Evolutionary conservation across 2,888 invertebrate genomes (phyloP), one percentile per base, ranked within the genome.

Genomic region (Emmelina monodactyla): DNA sequence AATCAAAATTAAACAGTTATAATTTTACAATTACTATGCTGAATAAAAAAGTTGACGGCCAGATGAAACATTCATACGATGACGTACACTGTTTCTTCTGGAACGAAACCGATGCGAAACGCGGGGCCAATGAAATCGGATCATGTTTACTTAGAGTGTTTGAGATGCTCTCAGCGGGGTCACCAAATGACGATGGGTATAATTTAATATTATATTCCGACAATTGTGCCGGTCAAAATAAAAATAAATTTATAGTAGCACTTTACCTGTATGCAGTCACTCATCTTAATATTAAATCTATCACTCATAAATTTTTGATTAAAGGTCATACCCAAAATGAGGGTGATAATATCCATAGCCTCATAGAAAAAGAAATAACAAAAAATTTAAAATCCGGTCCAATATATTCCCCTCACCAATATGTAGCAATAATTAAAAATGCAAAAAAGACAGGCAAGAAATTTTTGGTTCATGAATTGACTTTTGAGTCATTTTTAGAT

Each of bases 91-190:
- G 42, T 31, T 47, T 15, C 28, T 45, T 49, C 30, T 51, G 51
- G 47, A 41, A 42, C 30, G 44, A 49, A 43, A 41, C 42, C 3
- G 40, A 47, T 28, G 48, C 41, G n/a, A 45, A 44, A 37, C 31
- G 47, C 14, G 45, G 45, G 12, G 42, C 45, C 9, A 44, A 40
- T 14, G 45, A 50, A 40, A 45, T 47, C 13, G 43, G 44, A 9
- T 41, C 45, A 11, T 46, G 46, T 36, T 14, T 29, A 14, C 9
- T 29, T 6, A 29, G 42, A 14, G 11, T 22, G 35, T 41, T 43
- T 33, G 35, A 43, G 13, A 39, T 28, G 14, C 15, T 37, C 10
- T 36, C 16, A 14, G 14, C 13, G 4, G 29, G 22, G n/a, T 13
- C 25, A 7, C 19, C 28, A 22, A 32, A 34, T 34, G 34, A 38